Evolutionary conservation across 2,113 vertebrate genomes (phyloP).

Genomic region (Mustela nigripes): DNA sequence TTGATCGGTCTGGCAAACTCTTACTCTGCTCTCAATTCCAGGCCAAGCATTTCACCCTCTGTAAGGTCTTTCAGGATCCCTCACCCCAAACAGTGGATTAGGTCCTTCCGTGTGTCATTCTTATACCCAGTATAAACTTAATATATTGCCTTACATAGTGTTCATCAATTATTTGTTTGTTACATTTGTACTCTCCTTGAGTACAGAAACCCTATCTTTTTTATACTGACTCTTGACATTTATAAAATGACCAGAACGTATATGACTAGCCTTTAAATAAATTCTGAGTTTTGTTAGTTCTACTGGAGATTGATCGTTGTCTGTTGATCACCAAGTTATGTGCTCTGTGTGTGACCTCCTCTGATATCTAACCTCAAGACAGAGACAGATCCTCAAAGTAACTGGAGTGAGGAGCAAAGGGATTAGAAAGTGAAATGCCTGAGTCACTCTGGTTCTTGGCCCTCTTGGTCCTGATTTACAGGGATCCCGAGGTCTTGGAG

Average conservation of each 20-base stretch:
- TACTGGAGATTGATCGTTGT: not conserved
- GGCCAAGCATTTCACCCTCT: not conserved
- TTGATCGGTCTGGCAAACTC: not conserved
- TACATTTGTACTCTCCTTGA: not conserved
- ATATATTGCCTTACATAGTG: not conserved
- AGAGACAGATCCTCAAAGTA: not conserved
- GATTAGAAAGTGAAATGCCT: not conserved
- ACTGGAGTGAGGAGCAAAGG: not conserved
- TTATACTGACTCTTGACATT: not conserved
- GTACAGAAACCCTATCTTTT: not conserved
- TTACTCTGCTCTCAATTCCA: not conserved
- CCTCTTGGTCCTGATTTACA: not conserved
- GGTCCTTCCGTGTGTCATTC: not conserved
- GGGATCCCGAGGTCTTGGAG: not conserved
- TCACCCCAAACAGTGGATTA: not conserved
- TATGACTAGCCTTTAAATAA: not conserved
- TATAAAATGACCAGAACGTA: not conserved
- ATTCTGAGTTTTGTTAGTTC: slow-evolving; percentile 12
- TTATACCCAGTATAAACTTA: not conserved
- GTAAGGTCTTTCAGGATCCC: not conserved
- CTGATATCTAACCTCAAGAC: not conserved
- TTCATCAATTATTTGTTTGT: not conserved
- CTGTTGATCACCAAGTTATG: not conserved
- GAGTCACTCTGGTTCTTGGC: not conserved
- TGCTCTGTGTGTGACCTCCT: not conserved